Evolutionary conservation across 2,113 vertebrate genomes (phyloP).

Genomic region (Labeo catla): DNA sequence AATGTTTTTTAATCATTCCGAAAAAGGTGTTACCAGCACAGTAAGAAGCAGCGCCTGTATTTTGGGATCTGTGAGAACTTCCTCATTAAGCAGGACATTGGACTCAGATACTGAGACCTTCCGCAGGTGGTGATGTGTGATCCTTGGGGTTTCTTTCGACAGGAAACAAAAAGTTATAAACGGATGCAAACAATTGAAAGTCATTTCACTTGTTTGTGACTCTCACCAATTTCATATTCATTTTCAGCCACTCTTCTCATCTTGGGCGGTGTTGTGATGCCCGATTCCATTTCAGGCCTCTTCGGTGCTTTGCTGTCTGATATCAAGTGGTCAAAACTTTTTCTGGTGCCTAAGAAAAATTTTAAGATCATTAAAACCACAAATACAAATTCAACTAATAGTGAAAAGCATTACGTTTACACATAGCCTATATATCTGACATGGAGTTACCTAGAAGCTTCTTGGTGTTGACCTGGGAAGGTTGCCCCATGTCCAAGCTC

Average conservation of each 20-base stretch:
- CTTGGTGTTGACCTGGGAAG: slow-evolving; percentile 96
- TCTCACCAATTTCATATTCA: slow-evolving; percentile 93
- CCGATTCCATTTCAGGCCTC: slow-evolving; percentile 95
- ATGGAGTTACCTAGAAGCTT: slow-evolving; percentile 86
- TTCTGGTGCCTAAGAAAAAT: slow-evolving; percentile 86
- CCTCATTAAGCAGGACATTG: slow-evolving; percentile 94
- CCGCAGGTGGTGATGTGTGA: slow-evolving; percentile 84
- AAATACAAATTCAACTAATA: not conserved
- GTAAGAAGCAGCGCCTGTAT: slow-evolving; percentile 96
- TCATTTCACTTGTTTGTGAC: not conserved
- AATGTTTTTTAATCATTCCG: not conserved
- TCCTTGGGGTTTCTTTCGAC: slow-evolving; percentile 87
- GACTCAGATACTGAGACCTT: slow-evolving; percentile 96
- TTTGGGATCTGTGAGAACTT: slow-evolving; percentile 95
- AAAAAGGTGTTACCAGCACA: slow-evolving; percentile 83
- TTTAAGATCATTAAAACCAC: not conserved
- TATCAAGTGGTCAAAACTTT: slow-evolving; percentile 98
- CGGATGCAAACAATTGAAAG: not conserved
- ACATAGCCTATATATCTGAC: not conserved
- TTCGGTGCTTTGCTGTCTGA: slow-evolving; percentile 98
- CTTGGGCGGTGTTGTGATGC: slow-evolving; percentile 96
- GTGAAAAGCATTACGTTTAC: not conserved
- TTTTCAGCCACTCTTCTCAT: slow-evolving; percentile 98
- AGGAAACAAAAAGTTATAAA: slow-evolving; percentile 28
- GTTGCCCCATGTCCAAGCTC: slow-evolving; percentile 98